Conservation (phyloP, 2,888 invertebrate species). For the Chalcosyrphus nemorum region DNA sequence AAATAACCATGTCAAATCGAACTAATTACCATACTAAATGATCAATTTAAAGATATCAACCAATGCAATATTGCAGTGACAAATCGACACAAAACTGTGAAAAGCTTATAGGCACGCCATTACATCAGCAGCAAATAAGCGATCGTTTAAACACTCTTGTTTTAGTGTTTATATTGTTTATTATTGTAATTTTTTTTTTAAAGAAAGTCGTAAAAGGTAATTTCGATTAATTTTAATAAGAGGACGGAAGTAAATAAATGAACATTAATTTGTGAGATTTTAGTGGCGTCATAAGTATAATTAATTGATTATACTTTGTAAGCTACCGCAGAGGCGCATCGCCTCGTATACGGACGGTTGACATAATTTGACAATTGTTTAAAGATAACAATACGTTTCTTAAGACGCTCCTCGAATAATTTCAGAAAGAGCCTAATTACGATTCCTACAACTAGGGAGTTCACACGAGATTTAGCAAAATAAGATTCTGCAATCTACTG, state of each 20-base stretch:
- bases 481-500: too few relatives aligned
- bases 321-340: too few relatives aligned
- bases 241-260: neutral
- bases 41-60: neutral
- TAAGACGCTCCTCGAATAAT: too few relatives aligned
- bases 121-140: neutral
- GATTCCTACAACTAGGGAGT: too few relatives aligned
- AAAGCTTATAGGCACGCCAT: neutral
- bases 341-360: too few relatives aligned
- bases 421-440: too few relatives aligned
- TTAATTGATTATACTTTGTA: too few relatives aligned
- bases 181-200: neutral
- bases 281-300: too few relatives aligned
- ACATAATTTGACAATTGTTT: too few relatives aligned
- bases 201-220: conserved; percentile 15
- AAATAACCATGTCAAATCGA: conserved; percentile 16
- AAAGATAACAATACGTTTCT: too few relatives aligned
- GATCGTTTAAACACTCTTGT: neutral
- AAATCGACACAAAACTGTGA: conserved; percentile 13
- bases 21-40: conserved; percentile 34
- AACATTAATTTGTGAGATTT: neutral
- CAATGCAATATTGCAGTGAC: conserved; percentile 5
- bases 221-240: neutral
- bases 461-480: too few relatives aligned
- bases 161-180: neutral